A percentile compares a stretch with the other conserved stretches of the same genome.
phyloP scores from a whole-genome alignment of 1,140 invertebrate species.

The Danaus melanippus region DNA sequence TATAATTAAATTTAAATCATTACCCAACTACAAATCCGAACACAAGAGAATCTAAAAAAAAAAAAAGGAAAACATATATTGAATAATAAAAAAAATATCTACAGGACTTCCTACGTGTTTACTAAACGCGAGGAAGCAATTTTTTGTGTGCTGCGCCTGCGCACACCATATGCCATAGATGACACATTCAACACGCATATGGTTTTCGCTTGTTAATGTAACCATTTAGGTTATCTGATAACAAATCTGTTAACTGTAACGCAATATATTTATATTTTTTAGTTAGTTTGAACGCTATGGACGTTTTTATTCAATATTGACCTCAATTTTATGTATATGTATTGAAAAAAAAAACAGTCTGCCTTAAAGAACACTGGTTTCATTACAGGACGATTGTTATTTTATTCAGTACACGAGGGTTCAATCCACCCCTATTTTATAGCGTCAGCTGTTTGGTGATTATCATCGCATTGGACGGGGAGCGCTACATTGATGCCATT shows the following conservation, averaged over 20 bases:
- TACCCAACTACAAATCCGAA: too few species aligned
- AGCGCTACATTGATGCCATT: too few species aligned
- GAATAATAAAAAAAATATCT: conserved; percentile 10
- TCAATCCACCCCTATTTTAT: conserved; percentile 21
- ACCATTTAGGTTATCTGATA: conserved; percentile 3
- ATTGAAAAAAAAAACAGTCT: too few species aligned
- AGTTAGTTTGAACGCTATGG: too few species aligned
- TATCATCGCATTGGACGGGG: conserved; percentile 27
- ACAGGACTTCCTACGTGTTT: conserved; percentile 36
- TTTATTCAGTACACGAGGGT: conserved; percentile 37
- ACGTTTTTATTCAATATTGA: too few species aligned
- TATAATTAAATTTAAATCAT: too few species aligned
- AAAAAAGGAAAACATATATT: conserved; percentile 4
- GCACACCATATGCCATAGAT: conserved; percentile 43
- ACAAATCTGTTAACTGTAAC: too few species aligned
- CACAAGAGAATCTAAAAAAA: too few species aligned
- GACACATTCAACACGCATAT: conserved; percentile 47
- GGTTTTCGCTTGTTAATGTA: conserved; percentile 30
- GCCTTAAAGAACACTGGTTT: conserved; percentile 19
- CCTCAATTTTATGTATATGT: too few species aligned
- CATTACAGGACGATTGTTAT: conserved; percentile 29
- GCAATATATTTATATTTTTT: too few species aligned
- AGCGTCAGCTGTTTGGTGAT: conserved; percentile 44
- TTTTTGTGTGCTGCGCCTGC: conserved; percentile 34
- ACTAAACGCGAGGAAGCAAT: conserved; percentile 34